Conservation (phyloP, 2,797 vertebrate genomes). For the Siniperca scherzeri region DNA sequence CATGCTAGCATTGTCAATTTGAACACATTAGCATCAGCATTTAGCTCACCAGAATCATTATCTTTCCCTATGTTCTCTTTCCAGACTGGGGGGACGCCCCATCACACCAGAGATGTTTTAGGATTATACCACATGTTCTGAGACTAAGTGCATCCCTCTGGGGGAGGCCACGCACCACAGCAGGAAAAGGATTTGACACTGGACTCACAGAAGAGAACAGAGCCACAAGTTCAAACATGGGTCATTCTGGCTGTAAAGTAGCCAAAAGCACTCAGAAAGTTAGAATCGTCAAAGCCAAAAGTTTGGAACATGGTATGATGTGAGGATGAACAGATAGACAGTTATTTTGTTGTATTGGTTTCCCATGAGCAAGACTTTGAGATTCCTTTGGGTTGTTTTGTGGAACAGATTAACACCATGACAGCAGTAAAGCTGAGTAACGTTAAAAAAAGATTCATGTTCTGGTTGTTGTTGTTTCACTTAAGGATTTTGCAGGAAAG, state of each 20-base stretch:
- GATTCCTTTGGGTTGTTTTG: conserved; percentile 37
- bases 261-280: conserved; percentile 1
- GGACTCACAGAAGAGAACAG: conserved; percentile 28
- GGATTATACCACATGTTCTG: conserved; percentile 42
- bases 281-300: background rate
- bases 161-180: conserved; percentile 17
- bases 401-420: background rate
- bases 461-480: conserved; percentile 32
- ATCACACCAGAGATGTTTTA: conserved; percentile 46
- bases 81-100: conserved; percentile 6
- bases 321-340: conserved; percentile 27
- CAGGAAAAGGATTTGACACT: conserved; percentile 52
- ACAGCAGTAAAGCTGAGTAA: conserved; percentile 14
- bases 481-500: conserved; percentile 34
- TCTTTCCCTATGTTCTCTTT: background rate
- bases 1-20: background rate
- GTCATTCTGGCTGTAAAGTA: conserved; percentile 41
- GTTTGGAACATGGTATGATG: conserved; percentile 6
- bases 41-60: background rate
- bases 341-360: conserved; percentile 26
- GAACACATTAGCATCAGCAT: background rate
- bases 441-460: conserved; percentile 18
- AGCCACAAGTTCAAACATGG: conserved; percentile 50
- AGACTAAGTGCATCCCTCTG: conserved; percentile 36
- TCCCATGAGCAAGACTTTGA: conserved; percentile 21